phyloP scores from a whole-genome alignment of 2,888 invertebrate genomes.

The Lepidonotus clava region DNA sequence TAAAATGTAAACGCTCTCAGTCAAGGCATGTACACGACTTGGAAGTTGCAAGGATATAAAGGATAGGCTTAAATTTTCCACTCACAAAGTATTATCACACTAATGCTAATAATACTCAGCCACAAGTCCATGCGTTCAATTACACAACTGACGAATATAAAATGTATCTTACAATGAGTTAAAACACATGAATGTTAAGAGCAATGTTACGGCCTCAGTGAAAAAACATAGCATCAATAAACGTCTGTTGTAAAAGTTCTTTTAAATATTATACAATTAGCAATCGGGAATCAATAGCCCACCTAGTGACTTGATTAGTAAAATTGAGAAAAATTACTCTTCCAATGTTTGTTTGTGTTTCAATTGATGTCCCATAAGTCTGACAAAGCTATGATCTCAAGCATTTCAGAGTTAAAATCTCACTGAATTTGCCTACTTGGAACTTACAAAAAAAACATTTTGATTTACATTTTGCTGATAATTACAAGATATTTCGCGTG shows the following conservation, averaged over 20 bases:
- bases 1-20: not conserved
- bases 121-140: not conserved
- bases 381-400: not conserved
- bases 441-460: not conserved
- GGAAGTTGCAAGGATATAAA: conserved; percentile 6
- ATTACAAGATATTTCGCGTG: too few species aligned
- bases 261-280: too few species aligned
- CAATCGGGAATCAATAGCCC: too few species aligned
- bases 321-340: too few species aligned
- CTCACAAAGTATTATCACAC: not conserved
- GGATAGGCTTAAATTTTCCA: not conserved
- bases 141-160: conserved; percentile 13
- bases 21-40: not conserved
- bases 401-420: conserved; percentile 18
- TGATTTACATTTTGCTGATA: too few species aligned
- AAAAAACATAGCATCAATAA: too few species aligned
- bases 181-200: not conserved
- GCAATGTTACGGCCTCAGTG: too few species aligned
- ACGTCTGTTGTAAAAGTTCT: too few species aligned
- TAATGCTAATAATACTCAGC: not conserved
- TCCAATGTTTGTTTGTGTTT: too few species aligned
- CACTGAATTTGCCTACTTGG: not conserved
- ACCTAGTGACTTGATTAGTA: too few species aligned
- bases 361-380: too few species aligned
- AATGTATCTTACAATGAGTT: conserved; percentile 36